phyloP scores from a whole-genome alignment of 2,888 invertebrate species.

The Rhimphoctona megacephalus region DNA sequence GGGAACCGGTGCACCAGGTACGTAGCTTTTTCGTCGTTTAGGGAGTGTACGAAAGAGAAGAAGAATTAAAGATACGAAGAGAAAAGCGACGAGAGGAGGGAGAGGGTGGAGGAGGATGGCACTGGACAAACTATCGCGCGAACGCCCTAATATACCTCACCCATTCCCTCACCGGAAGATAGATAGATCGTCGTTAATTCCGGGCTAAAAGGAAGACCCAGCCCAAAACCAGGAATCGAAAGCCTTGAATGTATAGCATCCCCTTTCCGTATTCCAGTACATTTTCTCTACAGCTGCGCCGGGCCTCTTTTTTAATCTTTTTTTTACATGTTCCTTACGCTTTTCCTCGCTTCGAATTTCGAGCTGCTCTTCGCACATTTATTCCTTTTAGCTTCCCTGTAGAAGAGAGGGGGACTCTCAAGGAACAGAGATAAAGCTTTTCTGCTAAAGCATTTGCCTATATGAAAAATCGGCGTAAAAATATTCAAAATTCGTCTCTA shows the following conservation, averaged over 20 bases:
- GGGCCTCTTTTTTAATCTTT: background rate
- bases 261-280: slow-evolving; percentile 29
- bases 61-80: slow-evolving; percentile 4
- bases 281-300: slow-evolving; percentile 42
- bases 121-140: slow-evolving; percentile 48
- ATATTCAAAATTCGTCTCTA: background rate
- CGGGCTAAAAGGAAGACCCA: slow-evolving; percentile 39
- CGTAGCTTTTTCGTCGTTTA: slow-evolving; percentile 28
- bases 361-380: background rate
- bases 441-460: background rate
- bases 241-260: slow-evolving; percentile 36
- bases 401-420: background rate
- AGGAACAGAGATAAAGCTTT: background rate
- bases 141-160: slow-evolving; percentile 48
- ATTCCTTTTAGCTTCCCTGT: background rate
- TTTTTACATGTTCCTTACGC: slow-evolving; percentile 22
- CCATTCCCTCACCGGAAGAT: slow-evolving; percentile 29
- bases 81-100: slow-evolving; percentile 1
- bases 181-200: slow-evolving; percentile 60
- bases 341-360: slow-evolving; percentile 11
- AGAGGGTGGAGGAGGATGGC: background rate
- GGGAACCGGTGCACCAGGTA: slow-evolving; percentile 36
- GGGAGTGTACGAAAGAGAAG: background rate
- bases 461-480: background rate
- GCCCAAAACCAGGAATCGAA: slow-evolving; percentile 38